Evolutionary conservation across 2,888 invertebrate species (phyloP), one percentile per base, ranked within the genome.

Genomic region (Cosmorhoe ocellata): DNA sequence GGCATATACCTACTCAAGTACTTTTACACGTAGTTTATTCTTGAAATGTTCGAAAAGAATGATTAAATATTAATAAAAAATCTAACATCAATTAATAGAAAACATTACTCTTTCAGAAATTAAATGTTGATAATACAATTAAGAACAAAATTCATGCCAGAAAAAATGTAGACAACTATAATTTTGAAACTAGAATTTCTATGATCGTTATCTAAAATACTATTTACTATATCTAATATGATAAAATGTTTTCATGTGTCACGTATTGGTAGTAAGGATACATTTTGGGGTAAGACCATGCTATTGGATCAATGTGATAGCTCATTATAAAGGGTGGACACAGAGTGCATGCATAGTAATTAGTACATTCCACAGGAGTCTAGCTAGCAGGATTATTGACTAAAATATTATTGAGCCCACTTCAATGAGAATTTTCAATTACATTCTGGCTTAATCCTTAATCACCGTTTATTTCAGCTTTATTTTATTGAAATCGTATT

Each of bases 351-450:
- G 84, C 87, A 86, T 66, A 67, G 71, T 71, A 80, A 87, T 86
- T 86, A 86, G 84, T 82, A 79, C 87, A 89, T 88, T 89, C 88
- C 80, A 80, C 74, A 81, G 81, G 81, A 81, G 71, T 76, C 79
- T 80, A 78, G 69, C 76, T 79, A 87, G 85, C 85, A 75, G 80
- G 80, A 71, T 77, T 78, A 81, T 79, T 77, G 74, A 80, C 81
- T 84, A 79, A 71, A 71, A 18, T 18, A 18, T 18, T 74, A 68
- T 73, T 47, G 61, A 81, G 86, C n/a, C n/a, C n/a, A n/a, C n/a
- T n/a, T n/a, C n/a, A n/a, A n/a, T n/a, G n/a, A n/a, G n/a, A n/a
- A n/a, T n/a, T n/a, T n/a, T n/a, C n/a, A n/a, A n/a, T n/a, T n/a
- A n/a, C n/a, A n/a, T n/a, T n/a, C n/a, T n/a, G n/a, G n/a, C n/a